Base-by-base conservation (phyloP, 2,797 vertebrate species). In the Crypturellus tataupa region DNA sequence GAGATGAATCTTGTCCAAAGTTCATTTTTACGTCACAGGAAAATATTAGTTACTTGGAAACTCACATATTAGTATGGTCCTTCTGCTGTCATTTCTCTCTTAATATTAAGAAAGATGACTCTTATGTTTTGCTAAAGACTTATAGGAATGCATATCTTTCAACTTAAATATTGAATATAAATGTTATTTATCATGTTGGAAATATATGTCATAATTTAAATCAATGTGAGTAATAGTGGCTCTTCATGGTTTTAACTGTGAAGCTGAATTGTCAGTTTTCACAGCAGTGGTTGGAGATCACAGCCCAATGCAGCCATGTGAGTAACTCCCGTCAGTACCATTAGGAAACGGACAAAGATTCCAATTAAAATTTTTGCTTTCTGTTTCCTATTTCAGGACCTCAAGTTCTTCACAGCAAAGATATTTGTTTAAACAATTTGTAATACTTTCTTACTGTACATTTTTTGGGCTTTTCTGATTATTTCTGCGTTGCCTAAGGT, bases 291-390 rank as follows among this genome's bases (percentile, higher is more conserved):
- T 75, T 90, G 82, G 44, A 69, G 17, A 55, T 81, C 62, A 72
- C 39, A 46, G 62, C 72, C 47, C 89, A 84, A 70, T 87, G 63
- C 19, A 89, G 33, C 60, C 49, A 73, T 90, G 63, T n/a, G 83
- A 90, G 90, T 92, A 93, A 39, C 44, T 58, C 39, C 42, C 33
- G 60, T 89, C 64, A 80, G 89, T 86, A 85, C 21, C 72, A 37
- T 63, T 35, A 73, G 87, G 58, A 80, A 27, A 62, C n/a, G 35
- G 56, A 27, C 59, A 15, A 42, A 47, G 40, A 44, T 64, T 58
- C 82, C 67, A 90, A 80, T 85, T 85, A 85, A 75, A 83, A 80
- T 85, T 80, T 63, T 56, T 68, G 42, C 56, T 62, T 76, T 75
- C 47, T 69, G 49, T 47, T 75, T 39, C 70, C 73, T 65, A 35